Conservation (phyloP, 2,888 invertebrate species). For the Adela reaumurella region DNA sequence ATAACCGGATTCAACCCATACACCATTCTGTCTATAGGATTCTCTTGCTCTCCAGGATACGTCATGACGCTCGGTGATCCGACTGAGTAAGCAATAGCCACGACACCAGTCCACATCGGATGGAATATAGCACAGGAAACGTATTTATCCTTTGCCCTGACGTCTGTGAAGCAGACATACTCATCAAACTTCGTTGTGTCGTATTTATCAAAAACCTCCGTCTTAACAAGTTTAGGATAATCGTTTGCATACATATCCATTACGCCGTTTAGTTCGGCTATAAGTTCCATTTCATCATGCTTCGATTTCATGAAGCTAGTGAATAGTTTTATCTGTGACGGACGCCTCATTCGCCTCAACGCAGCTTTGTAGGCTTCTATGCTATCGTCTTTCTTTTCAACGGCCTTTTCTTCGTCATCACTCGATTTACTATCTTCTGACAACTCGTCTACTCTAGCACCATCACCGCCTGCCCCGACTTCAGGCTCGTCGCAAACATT, state of each 20-base stretch:
- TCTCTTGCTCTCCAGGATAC: constrained; percentile 29
- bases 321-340: constrained; percentile 33
- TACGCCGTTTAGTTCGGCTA: constrained; percentile 41
- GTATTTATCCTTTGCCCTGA: constrained; percentile 63
- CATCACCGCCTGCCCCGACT: constrained; percentile 29
- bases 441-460: constrained; percentile 16
- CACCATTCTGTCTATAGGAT: constrained; percentile 52
- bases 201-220: constrained; percentile 26
- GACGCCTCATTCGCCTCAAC: constrained; percentile 28
- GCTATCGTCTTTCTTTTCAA: constrained; percentile 24
- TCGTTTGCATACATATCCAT: constrained; percentile 64
- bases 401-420: constrained; percentile 18
- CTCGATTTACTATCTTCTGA: constrained; percentile 15
- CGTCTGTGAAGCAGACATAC: constrained; percentile 63
- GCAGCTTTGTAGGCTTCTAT: constrained; percentile 28
- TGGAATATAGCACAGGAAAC: constrained; percentile 67
- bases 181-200: constrained; percentile 42
- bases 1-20: constrained; percentile 64
- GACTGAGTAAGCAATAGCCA: constrained; percentile 65
- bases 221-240: constrained; percentile 46
- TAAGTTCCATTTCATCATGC: constrained; percentile 27
- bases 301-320: constrained; percentile 26
- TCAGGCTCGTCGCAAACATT: constrained; percentile 19
- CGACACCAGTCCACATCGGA: constrained; percentile 65
- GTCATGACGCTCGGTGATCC: constrained; percentile 47